Percentiles rank a stretch among this genome's conserved stretches.
Evolutionary conservation across 2,888 invertebrate genomes (phyloP).

Genomic region (Tachina fera): DNA sequence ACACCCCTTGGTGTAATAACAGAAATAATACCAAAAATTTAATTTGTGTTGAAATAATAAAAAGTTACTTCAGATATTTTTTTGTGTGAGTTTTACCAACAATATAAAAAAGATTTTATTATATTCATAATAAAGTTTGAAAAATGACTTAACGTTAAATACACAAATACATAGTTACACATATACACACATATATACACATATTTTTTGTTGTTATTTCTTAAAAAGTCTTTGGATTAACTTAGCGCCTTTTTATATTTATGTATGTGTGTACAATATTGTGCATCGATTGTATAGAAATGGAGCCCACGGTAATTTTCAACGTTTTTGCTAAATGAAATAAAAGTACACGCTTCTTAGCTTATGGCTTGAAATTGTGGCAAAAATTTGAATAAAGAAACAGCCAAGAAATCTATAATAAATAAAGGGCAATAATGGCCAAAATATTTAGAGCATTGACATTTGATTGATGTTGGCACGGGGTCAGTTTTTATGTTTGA

Average conservation of each 20-base stretch:
- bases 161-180: not conserved
- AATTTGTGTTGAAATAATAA: not conserved
- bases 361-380: slow-evolving; percentile 19
- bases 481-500: slow-evolving; percentile 71
- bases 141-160: slow-evolving; percentile 47
- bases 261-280: not conserved
- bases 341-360: slow-evolving; percentile 41
- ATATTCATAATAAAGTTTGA: slow-evolving; percentile 40
- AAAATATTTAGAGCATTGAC: slow-evolving; percentile 72
- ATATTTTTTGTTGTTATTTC: not conserved
- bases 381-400: slow-evolving; percentile 16
- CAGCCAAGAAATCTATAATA: slow-evolving; percentile 29
- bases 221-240: slow-evolving; percentile 12
- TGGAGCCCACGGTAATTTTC: slow-evolving; percentile 17
- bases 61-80: slow-evolving; percentile 41
- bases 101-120: slow-evolving; percentile 28
- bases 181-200: slow-evolving; percentile 12
- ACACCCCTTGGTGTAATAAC: slow-evolving; percentile 41
- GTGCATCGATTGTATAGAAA: slow-evolving; percentile 3
- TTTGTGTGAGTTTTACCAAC: slow-evolving; percentile 1
- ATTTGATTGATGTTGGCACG: slow-evolving; percentile 73
- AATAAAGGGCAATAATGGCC: slow-evolving; percentile 67
- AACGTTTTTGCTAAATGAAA: slow-evolving; percentile 22
- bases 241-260: slow-evolving; percentile 52
- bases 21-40: slow-evolving; percentile 2